Conservation (phyloP, 2,888 invertebrate genomes). For the Aleiodes alternator region DNA sequence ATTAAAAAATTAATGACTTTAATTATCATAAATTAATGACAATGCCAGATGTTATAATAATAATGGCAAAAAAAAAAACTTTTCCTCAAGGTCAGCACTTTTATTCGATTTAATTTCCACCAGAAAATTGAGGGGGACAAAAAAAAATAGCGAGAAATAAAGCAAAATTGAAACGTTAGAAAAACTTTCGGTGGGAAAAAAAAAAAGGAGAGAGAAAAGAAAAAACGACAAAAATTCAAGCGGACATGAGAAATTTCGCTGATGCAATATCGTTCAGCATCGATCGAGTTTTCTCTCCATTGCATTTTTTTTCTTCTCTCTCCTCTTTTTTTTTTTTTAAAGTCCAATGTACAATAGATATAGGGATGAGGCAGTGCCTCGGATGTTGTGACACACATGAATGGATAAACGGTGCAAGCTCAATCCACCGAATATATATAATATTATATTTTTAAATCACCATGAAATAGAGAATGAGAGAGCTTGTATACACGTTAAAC, state of each 20-base stretch:
- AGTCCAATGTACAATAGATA: slow-evolving; percentile 31
- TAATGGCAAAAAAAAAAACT: no score
- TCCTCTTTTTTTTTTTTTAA: not conserved
- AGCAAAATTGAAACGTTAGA: slow-evolving; percentile 6
- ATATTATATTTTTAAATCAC: slow-evolving; percentile 64
- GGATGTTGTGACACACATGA: slow-evolving; percentile 33
- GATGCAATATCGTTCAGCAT: slow-evolving; percentile 23
- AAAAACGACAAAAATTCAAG: slow-evolving; percentile 26
- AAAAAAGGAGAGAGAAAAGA: not conserved
- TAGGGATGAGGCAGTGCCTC: slow-evolving; percentile 4
- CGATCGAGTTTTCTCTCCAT: not conserved
- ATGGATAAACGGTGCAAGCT: slow-evolving; percentile 62
- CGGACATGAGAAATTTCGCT: slow-evolving; percentile 28
- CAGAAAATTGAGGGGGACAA: no score
- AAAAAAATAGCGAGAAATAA: no score
- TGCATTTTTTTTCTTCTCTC: not conserved
- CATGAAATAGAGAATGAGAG: slow-evolving; percentile 34
- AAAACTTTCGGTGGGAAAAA: not conserved
- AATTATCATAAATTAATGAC: no score
- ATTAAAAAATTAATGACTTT: no score
- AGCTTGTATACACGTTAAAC: not conserved
- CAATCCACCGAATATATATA: slow-evolving; percentile 60
- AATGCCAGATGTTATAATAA: no score
- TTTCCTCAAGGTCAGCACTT: no score
- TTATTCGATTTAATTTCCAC: no score